These are phyloP conservation scores for Acyrthosiphon pisum DNA, from an alignment of 1,140 invertebrate species.

Conservation along the genomic window DNA sequence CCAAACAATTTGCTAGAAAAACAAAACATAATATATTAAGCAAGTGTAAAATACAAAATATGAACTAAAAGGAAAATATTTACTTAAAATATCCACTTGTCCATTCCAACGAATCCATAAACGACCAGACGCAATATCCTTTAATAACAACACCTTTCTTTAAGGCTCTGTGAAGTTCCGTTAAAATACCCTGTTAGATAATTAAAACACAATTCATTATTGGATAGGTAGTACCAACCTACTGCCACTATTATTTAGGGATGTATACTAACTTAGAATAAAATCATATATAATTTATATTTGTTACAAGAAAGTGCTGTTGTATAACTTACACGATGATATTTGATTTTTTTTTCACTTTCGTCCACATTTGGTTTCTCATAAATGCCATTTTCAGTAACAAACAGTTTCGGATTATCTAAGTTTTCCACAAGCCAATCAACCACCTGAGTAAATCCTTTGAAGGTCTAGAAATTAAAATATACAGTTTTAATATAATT, in stretches of 20 bases:
- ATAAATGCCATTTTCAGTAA: background rate
- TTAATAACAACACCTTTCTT: background rate
- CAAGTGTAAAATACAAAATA: background rate
- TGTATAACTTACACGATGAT: conserved; percentile 2
- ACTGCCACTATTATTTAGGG: background rate
- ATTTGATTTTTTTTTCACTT: background rate
- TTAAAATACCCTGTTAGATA: background rate
- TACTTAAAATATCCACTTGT: background rate
- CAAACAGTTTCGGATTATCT: background rate
- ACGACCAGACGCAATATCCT: background rate
- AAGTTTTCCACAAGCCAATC: background rate
- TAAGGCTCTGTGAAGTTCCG: background rate
- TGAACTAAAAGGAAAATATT: background rate
- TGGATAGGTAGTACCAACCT: background rate
- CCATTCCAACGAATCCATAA: conserved; percentile 12
- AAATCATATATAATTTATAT: background rate
- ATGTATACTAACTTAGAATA: background rate
- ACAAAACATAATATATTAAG: background rate
- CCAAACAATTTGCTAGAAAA: background rate
- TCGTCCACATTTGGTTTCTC: background rate
- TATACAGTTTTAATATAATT: background rate
- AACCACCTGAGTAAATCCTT: background rate
- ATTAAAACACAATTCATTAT: background rate
- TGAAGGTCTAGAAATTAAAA: background rate
- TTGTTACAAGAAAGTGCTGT: background rate